These are phyloP conservation scores for Terrapene triunguis DNA, from an alignment of 2,113 vertebrate genomes.

Conservation along the genomic window DNA sequence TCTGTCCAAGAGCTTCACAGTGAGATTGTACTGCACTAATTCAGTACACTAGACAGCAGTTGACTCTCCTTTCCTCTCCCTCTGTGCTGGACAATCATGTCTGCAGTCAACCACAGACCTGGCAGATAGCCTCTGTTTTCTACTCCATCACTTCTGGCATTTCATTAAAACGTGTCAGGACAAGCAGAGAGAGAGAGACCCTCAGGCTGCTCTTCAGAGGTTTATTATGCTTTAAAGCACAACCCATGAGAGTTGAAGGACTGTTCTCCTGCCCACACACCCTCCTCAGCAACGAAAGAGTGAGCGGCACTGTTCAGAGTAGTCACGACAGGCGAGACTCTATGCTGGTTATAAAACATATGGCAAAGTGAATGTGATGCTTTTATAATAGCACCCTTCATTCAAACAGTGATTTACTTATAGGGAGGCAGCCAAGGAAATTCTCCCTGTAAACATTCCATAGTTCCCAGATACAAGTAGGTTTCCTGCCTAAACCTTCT, in stretches of 20 bases:
- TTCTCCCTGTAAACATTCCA: background rate
- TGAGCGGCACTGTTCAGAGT: background rate
- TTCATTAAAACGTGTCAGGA: background rate
- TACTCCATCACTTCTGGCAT: background rate
- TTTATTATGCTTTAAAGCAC: background rate
- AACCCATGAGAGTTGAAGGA: background rate
- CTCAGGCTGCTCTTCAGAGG: background rate
- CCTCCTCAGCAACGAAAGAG: background rate
- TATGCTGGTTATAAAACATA: background rate
- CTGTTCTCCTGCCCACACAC: background rate
- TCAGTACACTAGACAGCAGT: background rate
- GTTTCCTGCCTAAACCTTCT: background rate
- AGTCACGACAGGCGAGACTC: background rate
- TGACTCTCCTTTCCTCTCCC: background rate
- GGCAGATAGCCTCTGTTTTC: background rate
- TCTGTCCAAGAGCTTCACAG: background rate
- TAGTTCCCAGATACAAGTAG: background rate
- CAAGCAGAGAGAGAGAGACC: background rate
- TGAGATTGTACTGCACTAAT: background rate
- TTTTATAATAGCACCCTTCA: background rate
- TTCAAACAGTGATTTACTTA: background rate
- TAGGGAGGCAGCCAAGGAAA: background rate
- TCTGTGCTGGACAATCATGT: background rate
- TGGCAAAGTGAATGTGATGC: background rate
- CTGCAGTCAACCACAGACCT: background rate